Evolutionary conservation across 2,888 invertebrate genomes (phyloP), one percentile per base, ranked within the genome.

Genomic region (Cryptus viduatorius): DNA sequence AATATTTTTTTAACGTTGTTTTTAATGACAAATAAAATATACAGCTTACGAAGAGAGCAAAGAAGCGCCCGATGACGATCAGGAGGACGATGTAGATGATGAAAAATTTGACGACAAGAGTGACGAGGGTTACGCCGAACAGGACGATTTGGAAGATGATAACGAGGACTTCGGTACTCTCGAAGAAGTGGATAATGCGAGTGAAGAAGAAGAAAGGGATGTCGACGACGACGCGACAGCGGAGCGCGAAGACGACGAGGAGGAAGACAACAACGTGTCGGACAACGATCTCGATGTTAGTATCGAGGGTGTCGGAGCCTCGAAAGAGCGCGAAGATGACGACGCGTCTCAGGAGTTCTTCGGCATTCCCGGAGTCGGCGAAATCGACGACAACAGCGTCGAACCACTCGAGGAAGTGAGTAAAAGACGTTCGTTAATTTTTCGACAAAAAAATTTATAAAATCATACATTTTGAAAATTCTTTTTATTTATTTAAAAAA

Each of bases 401-500:
- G 92, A 92, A 78, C 93, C 93, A 42, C 89, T 93, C 85, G 93
- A 93, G 88, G 93, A 94, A 90, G 94, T 93, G 89, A 87, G 89
- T 75, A 83, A 79, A 79, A 59, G 12, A 50, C 14, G 42, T 76
- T 56, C 10, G 4, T 48, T 46, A 3, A 65, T 48, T 48, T 7
- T 3, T 59, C 31, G 19, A 10, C 29, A 75, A 4, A 50, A 64
- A 37, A 8, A 53, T 3, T n/a, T 56, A 42, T 76, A 12, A 29
- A 48, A 48, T 42, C 14, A 16, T n/a, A 42, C 2, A 8, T 42
- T 37, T 44, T 7, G 16, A 44, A 16, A 44, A 67, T 46, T 19
- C 5, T 48, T 4, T 14, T 48, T 48, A 24, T 16, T 14, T 0
- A 31, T 73, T 59, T n/a, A 12, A 16, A 37, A 29, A 37, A 24